Percentiles rank a stretch among this genome's conserved stretches.
These are phyloP conservation scores for Drosophila lacicola DNA, from an alignment of 2,888 invertebrate genomes.

Conservation along the genomic window DNA sequence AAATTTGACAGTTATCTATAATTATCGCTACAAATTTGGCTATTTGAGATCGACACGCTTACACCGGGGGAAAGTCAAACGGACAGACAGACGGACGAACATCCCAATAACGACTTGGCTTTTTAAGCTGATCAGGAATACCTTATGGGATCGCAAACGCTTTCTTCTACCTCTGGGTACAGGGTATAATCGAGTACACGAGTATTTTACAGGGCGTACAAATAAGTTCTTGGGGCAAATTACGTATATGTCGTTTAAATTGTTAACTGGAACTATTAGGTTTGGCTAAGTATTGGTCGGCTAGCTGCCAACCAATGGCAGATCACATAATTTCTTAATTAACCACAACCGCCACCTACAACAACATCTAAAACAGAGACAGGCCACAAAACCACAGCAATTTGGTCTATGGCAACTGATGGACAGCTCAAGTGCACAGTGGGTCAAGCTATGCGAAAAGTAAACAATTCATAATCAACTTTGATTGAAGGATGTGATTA, in stretches of 20 bases:
- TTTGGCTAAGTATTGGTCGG: constrained; percentile 5
- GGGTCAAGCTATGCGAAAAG: background rate
- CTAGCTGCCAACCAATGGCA: constrained; percentile 18
- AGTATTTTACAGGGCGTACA: background rate
- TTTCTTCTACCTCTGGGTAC: too few species aligned
- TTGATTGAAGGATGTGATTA: background rate
- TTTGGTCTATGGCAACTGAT: constrained; percentile 27
- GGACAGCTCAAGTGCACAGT: constrained; percentile 36
- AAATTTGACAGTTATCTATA: too few species aligned
- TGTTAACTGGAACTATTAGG: constrained; percentile 14
- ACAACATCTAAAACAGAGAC: background rate
- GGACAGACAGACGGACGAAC: too few species aligned
- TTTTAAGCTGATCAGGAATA: too few species aligned
- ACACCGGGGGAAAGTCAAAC: too few species aligned
- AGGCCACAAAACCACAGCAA: constrained; percentile 38
- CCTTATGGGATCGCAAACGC: too few species aligned
- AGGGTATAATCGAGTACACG: background rate
- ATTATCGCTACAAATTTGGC: too few species aligned
- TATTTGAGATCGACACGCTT: too few species aligned
- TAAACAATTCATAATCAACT: background rate
- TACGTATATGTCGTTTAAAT: constrained; percentile 7
- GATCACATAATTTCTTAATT: constrained; percentile 51
- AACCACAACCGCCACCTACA: constrained; percentile 32
- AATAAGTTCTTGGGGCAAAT: constrained; percentile 2
- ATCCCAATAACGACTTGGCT: too few species aligned